Evolutionary conservation across 2,113 vertebrate species (phyloP), one percentile per base, ranked within the genome.

Genomic region (Antechinus flavipes): DNA sequence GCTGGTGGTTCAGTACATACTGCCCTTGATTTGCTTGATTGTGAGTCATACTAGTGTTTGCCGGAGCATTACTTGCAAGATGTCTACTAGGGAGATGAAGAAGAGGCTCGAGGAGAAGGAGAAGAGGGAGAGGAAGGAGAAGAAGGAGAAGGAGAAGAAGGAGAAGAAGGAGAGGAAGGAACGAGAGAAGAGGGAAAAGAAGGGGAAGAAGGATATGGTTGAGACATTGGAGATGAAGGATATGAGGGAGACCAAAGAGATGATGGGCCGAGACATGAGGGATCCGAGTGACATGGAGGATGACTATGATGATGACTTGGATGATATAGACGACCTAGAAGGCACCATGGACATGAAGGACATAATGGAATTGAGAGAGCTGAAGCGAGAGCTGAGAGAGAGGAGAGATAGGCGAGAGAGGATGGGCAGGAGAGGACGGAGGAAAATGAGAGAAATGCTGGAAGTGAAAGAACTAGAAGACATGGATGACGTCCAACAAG

Each of bases 31-130:
- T 0, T 99, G 99, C 91, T 96, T 99, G 89, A 99, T 99, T 0
- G 97, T 98, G 53, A 99, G 99, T 91, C 99, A 99, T 91, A 99
- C 99, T n/a, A 99, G 99, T 0, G 99, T 99, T 97, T 99, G 99
- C 97, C 98, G 98, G 95, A 99, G 98, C n/a, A 95, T 99, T 94
- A 98, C 98, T 47, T 98, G 99, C 47, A 98, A 98, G 23, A 95
- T 99, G 91, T 97, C 98, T 49, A 97, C 92, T 93, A 98, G 97
- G 91, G 98, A 61, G 98, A 76, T 76, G 68, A 76, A 98, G 91
- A 97, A 94, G 54, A 98, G 97, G 92, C 97, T 98, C 0, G 98
- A 99, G 97, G 99, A 99, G 96, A 99, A 99, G 1, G 99, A 99
- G 96, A 99, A 99, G 99, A 98, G 68, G 35, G 68, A 76, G 68